Percentiles rank a stretch among this genome's conserved stretches.
phyloP scores from a whole-genome alignment of 1,140 invertebrate genomes.

The Bursaphelenchus mucronatus region DNA sequence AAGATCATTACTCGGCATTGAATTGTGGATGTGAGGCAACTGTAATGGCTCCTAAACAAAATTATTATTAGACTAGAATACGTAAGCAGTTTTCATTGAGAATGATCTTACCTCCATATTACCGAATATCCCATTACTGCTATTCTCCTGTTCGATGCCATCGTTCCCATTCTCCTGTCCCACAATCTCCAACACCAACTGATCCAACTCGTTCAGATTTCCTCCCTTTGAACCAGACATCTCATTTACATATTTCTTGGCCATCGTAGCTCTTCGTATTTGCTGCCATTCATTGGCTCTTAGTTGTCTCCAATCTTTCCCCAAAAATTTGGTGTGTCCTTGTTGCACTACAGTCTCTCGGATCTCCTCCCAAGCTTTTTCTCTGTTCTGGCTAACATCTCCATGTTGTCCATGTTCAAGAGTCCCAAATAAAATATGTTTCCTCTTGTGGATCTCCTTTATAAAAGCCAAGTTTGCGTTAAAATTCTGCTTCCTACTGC shows the following conservation, averaged over 20 bases:
- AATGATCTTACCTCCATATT: slow-evolving; percentile 5
- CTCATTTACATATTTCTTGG: slow-evolving; percentile 11
- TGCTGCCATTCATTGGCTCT: slow-evolving; percentile 14
- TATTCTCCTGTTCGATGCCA: background rate
- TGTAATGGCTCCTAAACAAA: slow-evolving; percentile 10
- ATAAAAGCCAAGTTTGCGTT: slow-evolving; percentile 14
- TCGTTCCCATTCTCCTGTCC: slow-evolving; percentile 2
- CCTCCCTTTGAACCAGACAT: slow-evolving; percentile 6
- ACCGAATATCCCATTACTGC: background rate
- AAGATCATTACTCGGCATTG: background rate
- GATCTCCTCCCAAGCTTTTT: slow-evolving; percentile 13
- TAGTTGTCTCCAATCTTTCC: slow-evolving; percentile 10
- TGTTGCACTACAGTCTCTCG: background rate
- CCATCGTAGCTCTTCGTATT: background rate
- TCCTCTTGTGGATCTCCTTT: slow-evolving; percentile 10
- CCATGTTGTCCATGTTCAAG: background rate
- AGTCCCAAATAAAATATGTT: background rate
- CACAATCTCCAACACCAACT: slow-evolving; percentile 13
- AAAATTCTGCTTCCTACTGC: slow-evolving; percentile 8
- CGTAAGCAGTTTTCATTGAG: background rate
- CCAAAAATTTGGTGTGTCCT: slow-evolving; percentile 12
- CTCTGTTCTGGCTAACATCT: slow-evolving; percentile 1
- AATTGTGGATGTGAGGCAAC: background rate
- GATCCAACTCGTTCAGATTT: slow-evolving; percentile 7
- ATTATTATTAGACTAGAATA: background rate